Evolutionary conservation across 2,888 invertebrate genomes (phyloP).

Genomic region (Pegoplata infirma): DNA sequence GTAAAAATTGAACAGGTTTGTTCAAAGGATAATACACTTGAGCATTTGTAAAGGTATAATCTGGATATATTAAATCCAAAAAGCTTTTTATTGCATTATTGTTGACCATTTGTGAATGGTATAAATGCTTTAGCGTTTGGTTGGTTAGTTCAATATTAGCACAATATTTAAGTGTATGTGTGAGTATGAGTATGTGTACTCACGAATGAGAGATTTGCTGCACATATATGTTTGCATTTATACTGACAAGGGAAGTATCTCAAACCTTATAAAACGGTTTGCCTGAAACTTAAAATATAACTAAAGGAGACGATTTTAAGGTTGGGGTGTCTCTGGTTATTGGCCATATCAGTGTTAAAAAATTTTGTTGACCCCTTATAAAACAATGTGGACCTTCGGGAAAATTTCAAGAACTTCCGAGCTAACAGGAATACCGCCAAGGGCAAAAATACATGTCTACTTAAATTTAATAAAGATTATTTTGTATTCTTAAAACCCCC

Average conservation of each 20-base stretch:
- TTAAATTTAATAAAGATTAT: too few species aligned
- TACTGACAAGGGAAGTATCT: slow-evolving; percentile 1
- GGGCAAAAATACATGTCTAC: too few species aligned
- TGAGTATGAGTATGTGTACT: not conserved
- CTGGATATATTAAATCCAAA: slow-evolving; percentile 49
- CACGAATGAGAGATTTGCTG: slow-evolving; percentile 12
- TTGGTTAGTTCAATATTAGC: slow-evolving; percentile 49
- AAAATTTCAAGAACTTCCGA: too few species aligned
- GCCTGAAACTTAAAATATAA: too few species aligned
- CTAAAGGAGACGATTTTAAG: too few species aligned
- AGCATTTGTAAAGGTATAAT: slow-evolving; percentile 57
- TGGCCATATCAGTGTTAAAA: too few species aligned
- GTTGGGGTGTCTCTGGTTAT: too few species aligned
- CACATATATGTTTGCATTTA: slow-evolving; percentile 40
- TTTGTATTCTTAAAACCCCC: too few species aligned
- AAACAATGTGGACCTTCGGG: too few species aligned
- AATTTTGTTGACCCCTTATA: too few species aligned
- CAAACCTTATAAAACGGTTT: too few species aligned
- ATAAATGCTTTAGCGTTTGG: slow-evolving; percentile 42
- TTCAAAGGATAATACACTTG: slow-evolving; percentile 59
- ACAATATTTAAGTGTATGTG: slow-evolving; percentile 11
- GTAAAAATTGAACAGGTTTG: slow-evolving; percentile 55
- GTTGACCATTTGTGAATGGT: slow-evolving; percentile 52
- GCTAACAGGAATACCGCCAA: too few species aligned
- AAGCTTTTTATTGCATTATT: slow-evolving; percentile 52